A percentile compares a stretch with the other conserved stretches of the same genome.
These are phyloP conservation scores for Spinibarbus caldwelli DNA, from an alignment of 2,797 vertebrate species.

Conservation along the genomic window DNA sequence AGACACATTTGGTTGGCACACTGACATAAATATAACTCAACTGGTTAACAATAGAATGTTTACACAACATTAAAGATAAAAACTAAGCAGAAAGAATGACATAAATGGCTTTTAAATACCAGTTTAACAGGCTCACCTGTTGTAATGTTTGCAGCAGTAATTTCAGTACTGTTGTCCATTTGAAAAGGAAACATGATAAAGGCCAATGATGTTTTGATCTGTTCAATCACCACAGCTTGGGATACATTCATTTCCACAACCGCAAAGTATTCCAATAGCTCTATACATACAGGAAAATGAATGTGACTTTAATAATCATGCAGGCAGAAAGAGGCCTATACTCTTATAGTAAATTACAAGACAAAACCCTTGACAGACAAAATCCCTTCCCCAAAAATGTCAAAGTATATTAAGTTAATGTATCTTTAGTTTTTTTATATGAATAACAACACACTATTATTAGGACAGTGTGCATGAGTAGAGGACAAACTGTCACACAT, in stretches of 20 bases:
- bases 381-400: neutral
- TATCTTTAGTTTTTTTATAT: neutral
- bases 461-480: neutral
- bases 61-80: neutral
- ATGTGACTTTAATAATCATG: neutral
- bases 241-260: constrained; percentile 49
- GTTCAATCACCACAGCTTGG: constrained; percentile 46
- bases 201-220: constrained; percentile 48
- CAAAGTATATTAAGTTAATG: neutral
- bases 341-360: neutral
- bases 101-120: neutral
- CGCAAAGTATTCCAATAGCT: constrained; percentile 31
- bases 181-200: constrained; percentile 49
- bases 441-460: neutral
- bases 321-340: too few relatives aligned
- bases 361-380: neutral
- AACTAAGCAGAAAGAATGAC: neutral
- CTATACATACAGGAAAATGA: neutral
- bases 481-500: neutral
- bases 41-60: neutral
- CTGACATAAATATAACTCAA: constrained; percentile 65
- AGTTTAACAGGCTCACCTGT: constrained; percentile 65
- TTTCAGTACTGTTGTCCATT: constrained; percentile 56
- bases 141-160: constrained; percentile 58
- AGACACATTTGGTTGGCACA: constrained; percentile 71